Conservation (phyloP, 2,888 invertebrate genomes). For the Autographa gamma region DNA sequence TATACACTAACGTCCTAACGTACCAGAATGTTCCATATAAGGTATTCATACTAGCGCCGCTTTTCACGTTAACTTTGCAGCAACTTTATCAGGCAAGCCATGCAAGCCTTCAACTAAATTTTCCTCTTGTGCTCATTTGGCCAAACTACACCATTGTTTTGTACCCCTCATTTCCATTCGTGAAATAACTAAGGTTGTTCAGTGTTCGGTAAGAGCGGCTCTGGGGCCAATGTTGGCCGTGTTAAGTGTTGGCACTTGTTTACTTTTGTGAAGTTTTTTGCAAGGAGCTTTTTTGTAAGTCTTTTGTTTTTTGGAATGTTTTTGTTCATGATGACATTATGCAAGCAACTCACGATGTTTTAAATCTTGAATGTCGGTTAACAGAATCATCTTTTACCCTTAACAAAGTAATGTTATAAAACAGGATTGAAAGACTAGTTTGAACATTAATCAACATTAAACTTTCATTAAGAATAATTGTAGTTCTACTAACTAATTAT, state of each 20-base stretch:
- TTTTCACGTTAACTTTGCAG: slow-evolving; percentile 55
- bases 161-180: slow-evolving; percentile 57
- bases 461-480: too few species aligned
- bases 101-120: slow-evolving; percentile 50
- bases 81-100: slow-evolving; percentile 47
- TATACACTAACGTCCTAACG: slow-evolving; percentile 15
- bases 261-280: slow-evolving; percentile 10
- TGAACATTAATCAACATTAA: not conserved
- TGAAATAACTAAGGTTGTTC: slow-evolving; percentile 39
- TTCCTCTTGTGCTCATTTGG: slow-evolving; percentile 56
- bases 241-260: not conserved
- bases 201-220: slow-evolving; percentile 21
- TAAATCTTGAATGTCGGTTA: too few species aligned
- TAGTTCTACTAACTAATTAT: not conserved
- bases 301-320: not conserved
- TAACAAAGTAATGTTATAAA: too few species aligned
- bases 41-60: slow-evolving; percentile 40
- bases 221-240: slow-evolving; percentile 34
- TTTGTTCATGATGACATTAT: not conserved
- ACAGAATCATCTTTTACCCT: too few species aligned
- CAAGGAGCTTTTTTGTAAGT: not conserved
- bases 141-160: slow-evolving; percentile 65
- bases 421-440: not conserved
- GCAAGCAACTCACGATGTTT: too few species aligned
- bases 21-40: slow-evolving; percentile 26